Percentiles rank a stretch among this genome's conserved stretches.
Conservation (phyloP, 1,140 invertebrate genomes). For the Halictus rubicundus region DNA sequence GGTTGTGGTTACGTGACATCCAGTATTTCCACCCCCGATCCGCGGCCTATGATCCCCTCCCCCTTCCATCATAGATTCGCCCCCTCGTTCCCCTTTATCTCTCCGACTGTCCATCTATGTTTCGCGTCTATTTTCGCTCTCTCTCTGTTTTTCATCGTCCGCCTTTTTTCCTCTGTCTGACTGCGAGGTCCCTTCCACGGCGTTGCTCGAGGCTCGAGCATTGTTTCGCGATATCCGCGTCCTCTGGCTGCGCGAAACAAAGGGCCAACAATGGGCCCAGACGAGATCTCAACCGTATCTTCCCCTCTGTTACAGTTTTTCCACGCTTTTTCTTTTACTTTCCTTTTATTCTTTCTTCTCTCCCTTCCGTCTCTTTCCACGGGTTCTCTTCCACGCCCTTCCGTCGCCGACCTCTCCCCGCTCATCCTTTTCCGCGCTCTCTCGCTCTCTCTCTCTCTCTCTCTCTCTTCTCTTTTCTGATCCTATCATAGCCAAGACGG, state of each 20-base stretch:
- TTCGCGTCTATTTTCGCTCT: conserved; percentile 20
- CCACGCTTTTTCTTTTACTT: conserved; percentile 10
- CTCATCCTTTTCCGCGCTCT: background rate
- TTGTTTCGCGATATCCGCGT: conserved; percentile 72
- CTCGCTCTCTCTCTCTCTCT: background rate
- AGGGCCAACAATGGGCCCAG: conserved; percentile 60
- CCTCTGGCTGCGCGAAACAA: conserved; percentile 66
- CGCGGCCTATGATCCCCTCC: conserved; percentile 14
- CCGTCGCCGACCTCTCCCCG: no score
- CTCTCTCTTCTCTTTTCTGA: background rate
- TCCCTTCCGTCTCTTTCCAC: no score
- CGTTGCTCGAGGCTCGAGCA: conserved; percentile 70
- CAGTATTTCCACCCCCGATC: background rate
- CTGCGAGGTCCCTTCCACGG: conserved; percentile 51
- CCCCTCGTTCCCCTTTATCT: conserved; percentile 9
- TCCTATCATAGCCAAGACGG: background rate
- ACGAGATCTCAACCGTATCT: conserved; percentile 50
- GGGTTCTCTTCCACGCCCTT: no score
- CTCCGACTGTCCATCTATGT: conserved; percentile 26
- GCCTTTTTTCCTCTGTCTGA: conserved; percentile 38
- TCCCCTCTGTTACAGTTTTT: conserved; percentile 35
- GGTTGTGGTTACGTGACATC: no score
- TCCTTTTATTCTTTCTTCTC: background rate
- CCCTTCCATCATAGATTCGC: background rate
- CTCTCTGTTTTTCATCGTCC: conserved; percentile 10